phyloP scores from a whole-genome alignment of 2,888 invertebrate species.

The Caenorhabditis sp. region DNA sequence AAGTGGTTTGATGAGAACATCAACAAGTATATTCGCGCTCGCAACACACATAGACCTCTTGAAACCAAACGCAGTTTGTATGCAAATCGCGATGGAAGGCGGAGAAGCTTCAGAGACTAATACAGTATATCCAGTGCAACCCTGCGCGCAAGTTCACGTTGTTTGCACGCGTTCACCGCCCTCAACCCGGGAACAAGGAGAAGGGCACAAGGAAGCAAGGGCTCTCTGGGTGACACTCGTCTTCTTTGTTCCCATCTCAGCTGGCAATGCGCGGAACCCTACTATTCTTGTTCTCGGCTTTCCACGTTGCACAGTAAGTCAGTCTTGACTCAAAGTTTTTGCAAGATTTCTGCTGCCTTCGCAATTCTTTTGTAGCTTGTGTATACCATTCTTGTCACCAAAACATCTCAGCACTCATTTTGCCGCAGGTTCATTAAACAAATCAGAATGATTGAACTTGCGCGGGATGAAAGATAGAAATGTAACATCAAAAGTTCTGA shows the following conservation, averaged over 20 bases:
- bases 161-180: slow-evolving; percentile 53
- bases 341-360: not conserved
- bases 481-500: not conserved
- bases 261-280: slow-evolving; percentile 34
- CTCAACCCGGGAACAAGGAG: slow-evolving; percentile 48
- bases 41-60: slow-evolving; percentile 50
- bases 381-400: not conserved
- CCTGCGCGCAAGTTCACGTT: slow-evolving; percentile 53
- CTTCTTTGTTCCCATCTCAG: slow-evolving; percentile 42
- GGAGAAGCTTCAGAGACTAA: slow-evolving; percentile 34
- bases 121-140: slow-evolving; percentile 52
- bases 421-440: slow-evolving; percentile 5
- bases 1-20: slow-evolving; percentile 63
- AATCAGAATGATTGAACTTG: slow-evolving; percentile 7
- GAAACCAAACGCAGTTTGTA: slow-evolving; percentile 61
- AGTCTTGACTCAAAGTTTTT: slow-evolving; percentile 22
- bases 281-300: slow-evolving; percentile 17
- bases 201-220: slow-evolving; percentile 39
- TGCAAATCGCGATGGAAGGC: slow-evolving; percentile 49
- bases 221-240: slow-evolving; percentile 48
- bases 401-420: not conserved
- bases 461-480: not conserved
- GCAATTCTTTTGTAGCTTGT: not conserved
- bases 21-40: slow-evolving; percentile 67
- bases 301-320: slow-evolving; percentile 53